Evolutionary conservation across 2,888 invertebrate species (phyloP).

Genomic region (Nebria salina): DNA sequence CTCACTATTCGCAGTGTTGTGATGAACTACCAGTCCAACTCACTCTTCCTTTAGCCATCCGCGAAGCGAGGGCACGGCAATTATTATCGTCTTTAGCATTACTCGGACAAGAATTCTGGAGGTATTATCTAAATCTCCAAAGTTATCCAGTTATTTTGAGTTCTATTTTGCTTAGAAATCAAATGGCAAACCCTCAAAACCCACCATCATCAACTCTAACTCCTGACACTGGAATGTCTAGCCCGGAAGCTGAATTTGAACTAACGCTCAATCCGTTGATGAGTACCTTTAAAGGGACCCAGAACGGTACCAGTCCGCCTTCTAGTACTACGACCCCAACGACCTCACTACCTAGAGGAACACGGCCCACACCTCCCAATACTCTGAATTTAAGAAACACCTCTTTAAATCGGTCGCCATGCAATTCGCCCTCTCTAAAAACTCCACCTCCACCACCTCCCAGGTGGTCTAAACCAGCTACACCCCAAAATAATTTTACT

Average conservation of each 20-base stretch:
- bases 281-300: slow-evolving; percentile 75
- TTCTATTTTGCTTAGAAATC: slow-evolving; percentile 65
- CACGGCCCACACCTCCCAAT: slow-evolving; percentile 84
- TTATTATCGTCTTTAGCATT: slow-evolving; percentile 90
- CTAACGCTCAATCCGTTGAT: slow-evolving; percentile 81
- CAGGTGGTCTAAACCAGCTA: slow-evolving; percentile 82
- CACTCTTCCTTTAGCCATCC: slow-evolving; percentile 83
- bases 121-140: slow-evolving; percentile 55
- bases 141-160: background rate
- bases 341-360: slow-evolving; percentile 62
- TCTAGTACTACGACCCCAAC: slow-evolving; percentile 26
- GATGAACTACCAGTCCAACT: slow-evolving; percentile 94
- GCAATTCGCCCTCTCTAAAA: slow-evolving; percentile 54
- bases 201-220: slow-evolving; percentile 51
- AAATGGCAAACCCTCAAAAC: slow-evolving; percentile 78
- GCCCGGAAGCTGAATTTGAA: slow-evolving; percentile 72
- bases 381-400: slow-evolving; percentile 78
- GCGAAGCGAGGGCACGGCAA: slow-evolving; percentile 88
- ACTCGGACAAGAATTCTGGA: slow-evolving; percentile 89
- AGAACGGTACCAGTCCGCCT: slow-evolving; percentile 56
- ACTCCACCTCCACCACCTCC: slow-evolving; percentile 87
- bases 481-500: slow-evolving; percentile 76
- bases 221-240: slow-evolving; percentile 60
- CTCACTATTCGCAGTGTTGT: slow-evolving; percentile 93
- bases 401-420: slow-evolving; percentile 19